Base-by-base conservation (phyloP, 2,888 invertebrate species). In the Erynnis tages region DNA sequence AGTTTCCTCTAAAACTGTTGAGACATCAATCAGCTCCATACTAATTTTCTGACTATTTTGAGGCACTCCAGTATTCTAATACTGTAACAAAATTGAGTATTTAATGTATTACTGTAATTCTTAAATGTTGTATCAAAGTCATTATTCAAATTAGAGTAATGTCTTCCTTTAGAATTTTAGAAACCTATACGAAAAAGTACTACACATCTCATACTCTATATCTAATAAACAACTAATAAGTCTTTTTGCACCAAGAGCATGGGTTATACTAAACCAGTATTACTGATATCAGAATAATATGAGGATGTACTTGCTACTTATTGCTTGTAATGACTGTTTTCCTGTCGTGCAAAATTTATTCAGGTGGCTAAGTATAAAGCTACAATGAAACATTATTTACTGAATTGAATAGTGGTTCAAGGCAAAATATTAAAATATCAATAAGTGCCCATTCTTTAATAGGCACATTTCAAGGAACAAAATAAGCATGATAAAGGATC, bases 21-120 rank as follows among this genome's bases (percentile, higher is more conserved):
- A 60, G 19, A 75, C 62, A 48, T 82, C 79, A 5, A 76, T 71
- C 25, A 79, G 65, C 21, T 76, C 72, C 79, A 76, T 72, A 45
- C 5, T 5, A 4, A 21, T 37, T 45, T 14, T 14, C 23, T 34
- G 34, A 2, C 7, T 7, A 2, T 27, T 5, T 27, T n/a, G 5
- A 21, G 21, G 21, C 21, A 4, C 5, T 21, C 4, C 21, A n/a
- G n/a, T n/a, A n/a, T 21, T 21, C 4, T 5, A 21, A 21, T 5
- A 21, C 5, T 21, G 21, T 21, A 5, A 21, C 3, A 21, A 4
- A 21, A 21, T 5, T 21, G 21, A n/a, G n/a, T n/a, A n/a, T n/a
- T n/a, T n/a, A n/a, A n/a, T n/a, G n/a, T n/a, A n/a, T n/a, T n/a
- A n/a, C n/a, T n/a, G n/a, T n/a, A n/a, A n/a, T n/a, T n/a, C n/a